Percentiles rank a stretch among this genome's conserved stretches.
Conservation (phyloP, 64 coral and sea anemone genomes). For the Porites australiensis region DNA sequence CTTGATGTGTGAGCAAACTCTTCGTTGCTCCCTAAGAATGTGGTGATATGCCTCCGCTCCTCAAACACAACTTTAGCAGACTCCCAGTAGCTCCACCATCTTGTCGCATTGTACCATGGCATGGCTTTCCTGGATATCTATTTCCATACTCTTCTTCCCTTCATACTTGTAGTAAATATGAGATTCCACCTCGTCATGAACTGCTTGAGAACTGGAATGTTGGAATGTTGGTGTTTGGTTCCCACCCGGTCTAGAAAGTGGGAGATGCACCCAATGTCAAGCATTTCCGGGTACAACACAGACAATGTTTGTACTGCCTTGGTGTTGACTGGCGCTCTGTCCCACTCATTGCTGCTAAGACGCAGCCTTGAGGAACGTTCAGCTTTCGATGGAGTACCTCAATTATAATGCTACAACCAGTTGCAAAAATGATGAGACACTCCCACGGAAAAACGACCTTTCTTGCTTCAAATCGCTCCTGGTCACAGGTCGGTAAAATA, state of each 20-base stretch:
- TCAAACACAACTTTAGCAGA: conserved; percentile 50
- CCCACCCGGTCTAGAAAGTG: conserved; percentile 21
- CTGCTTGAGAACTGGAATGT: conserved; percentile 15
- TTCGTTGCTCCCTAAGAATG: conserved; percentile 40
- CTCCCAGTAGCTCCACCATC: conserved; percentile 61
- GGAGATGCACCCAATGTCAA: conserved; percentile 41
- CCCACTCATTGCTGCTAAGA: conserved; percentile 62
- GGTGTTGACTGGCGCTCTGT: conserved; percentile 58
- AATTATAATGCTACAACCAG: conserved; percentile 50
- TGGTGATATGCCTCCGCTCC: conserved; percentile 25
- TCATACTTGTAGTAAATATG: conserved; percentile 40
- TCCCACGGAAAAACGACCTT: too few relatives aligned
- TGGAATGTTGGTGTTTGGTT: conserved; percentile 5
- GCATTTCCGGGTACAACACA: conserved; percentile 37
- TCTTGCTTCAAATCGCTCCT: too few relatives aligned
- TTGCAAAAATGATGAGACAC: too few relatives aligned
- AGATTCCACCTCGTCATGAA: conserved; percentile 41
- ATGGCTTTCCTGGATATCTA: conserved; percentile 8
- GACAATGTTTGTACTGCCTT: conserved; percentile 49
- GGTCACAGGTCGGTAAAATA: too few relatives aligned
- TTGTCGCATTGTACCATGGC: conserved; percentile 47
- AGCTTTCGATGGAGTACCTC: conserved; percentile 67
- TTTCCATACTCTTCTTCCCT: conserved; percentile 28
- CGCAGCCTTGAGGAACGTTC: conserved; percentile 7
- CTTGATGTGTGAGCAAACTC: conserved; percentile 52